Evolutionary conservation across 2,113 vertebrate species (phyloP), one percentile per base, ranked within the genome.

Genomic region (Anarhynchus alexandrinus): DNA sequence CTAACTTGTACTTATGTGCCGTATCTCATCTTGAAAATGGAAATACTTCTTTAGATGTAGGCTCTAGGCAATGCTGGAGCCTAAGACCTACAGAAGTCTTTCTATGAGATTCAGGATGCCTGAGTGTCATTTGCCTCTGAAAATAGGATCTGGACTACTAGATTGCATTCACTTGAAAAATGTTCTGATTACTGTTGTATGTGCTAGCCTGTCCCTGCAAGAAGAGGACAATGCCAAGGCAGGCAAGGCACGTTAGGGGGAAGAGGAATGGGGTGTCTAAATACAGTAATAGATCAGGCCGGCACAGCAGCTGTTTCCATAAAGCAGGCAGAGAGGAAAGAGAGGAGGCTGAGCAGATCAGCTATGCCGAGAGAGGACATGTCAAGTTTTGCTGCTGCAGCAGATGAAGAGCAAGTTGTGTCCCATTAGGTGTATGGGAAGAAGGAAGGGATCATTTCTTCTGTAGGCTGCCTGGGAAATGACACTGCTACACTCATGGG

Each of bases 291-390:
- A 89, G 49, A 27, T 80, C 16, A 9, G 74, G 27, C 25, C 71
- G 71, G 62, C 1, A 1, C 20, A 54, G 45, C 11, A 62, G 18
- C 30, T 1, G 0, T 55, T 91, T 66, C 47, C 57, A 58, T 27
- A 70, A 62, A 78, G 20, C 32, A 66, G 54, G 17, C 34, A 65
- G 58, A 83, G 45, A 52, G 52, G 62, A 38, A 70, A 38, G 43
- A 52, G 64, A 74, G 29, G 55, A 93, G 52, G 12, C 51, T 72
- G 61, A 79, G n/a, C 65, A 59, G 36, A 59, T 78, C 47, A 77
- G 27, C 36, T 73, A 4, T 0, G 1, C 64, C 5, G 10, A 51
- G 67, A 43, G 25, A 58, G 34, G 30, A 67, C 67, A 26, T 12
- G 15, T 55, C 6, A 9, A 38, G 40, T 58, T 86, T 72, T 82